These are phyloP conservation scores for Heterocephalus glaber DNA, from an alignment of 2,113 vertebrate genomes.

Conservation along the genomic window DNA sequence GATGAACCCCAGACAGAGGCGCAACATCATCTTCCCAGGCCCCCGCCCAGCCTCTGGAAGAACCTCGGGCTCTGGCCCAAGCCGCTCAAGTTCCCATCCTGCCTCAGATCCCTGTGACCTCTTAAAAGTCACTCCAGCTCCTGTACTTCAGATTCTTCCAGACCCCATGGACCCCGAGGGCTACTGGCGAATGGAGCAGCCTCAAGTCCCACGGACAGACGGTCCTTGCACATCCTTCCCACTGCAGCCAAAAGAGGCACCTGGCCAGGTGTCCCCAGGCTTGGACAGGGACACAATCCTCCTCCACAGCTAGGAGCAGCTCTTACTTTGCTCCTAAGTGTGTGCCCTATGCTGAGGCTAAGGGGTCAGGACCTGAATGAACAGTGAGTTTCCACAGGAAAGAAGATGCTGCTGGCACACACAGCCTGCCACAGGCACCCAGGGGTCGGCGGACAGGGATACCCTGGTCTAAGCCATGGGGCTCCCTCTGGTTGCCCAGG, in stretches of 20 bases:
- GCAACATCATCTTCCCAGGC: rapidly evolving
- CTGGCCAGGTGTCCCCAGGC: too few species aligned
- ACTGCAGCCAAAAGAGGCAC: neutral
- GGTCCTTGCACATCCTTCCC: neutral
- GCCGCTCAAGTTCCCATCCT: neutral
- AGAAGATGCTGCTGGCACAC: neutral
- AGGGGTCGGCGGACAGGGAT: neutral
- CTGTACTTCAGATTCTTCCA: neutral
- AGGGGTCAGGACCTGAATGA: neutral
- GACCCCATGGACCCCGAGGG: rapidly evolving
- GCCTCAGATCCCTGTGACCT: neutral
- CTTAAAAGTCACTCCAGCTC: neutral
- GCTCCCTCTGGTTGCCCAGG: neutral
- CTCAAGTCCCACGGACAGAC: rapidly evolving
- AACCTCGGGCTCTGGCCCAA: rapidly evolving
- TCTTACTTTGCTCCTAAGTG: neutral
- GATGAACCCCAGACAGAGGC: neutral
- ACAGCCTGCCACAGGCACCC: neutral
- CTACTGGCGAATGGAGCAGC: rapidly evolving
- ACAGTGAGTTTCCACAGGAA: slow-evolving; percentile 48
- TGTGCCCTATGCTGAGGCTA: rapidly evolving
- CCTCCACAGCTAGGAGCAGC: neutral
- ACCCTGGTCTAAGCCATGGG: neutral
- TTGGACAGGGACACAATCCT: neutral
- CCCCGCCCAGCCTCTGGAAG: neutral